Evolutionary conservation across 2,113 vertebrate species (phyloP).

Genomic region (Megatriorchis doriae): DNA sequence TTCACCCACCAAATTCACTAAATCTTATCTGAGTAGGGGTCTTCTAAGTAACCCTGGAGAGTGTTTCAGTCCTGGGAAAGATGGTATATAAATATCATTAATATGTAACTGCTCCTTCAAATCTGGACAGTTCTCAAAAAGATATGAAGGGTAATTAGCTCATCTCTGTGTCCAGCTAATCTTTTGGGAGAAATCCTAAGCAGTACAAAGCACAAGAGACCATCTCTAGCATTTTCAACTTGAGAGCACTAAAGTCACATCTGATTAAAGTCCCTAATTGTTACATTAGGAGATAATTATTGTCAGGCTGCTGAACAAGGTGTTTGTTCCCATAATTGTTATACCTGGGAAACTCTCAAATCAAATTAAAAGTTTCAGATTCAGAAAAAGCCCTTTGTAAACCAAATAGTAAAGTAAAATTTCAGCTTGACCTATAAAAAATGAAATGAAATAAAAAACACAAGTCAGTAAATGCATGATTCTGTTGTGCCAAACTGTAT

Average conservation of each 20-base stretch:
- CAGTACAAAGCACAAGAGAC: background rate
- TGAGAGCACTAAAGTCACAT: conserved; percentile 9
- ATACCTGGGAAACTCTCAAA: conserved; percentile 54
- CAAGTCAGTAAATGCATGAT: conserved; percentile 67
- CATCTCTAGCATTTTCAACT: conserved; percentile 9
- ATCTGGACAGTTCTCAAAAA: background rate
- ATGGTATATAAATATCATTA: background rate
- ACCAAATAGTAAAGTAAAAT: conserved; percentile 62
- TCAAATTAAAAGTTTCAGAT: conserved; percentile 41
- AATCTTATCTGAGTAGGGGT: background rate
- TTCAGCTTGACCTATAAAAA: conserved; percentile 69
- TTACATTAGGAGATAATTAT: conserved; percentile 39
- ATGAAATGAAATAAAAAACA: conserved; percentile 67
- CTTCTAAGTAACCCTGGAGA: background rate
- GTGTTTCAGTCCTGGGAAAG: background rate
- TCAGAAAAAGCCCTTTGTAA: conserved; percentile 70
- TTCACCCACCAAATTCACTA: background rate
- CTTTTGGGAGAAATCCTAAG: background rate
- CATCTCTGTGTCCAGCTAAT: background rate
- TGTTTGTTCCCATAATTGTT: conserved; percentile 49
- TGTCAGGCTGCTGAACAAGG: conserved; percentile 15
- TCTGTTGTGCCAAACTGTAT: conserved; percentile 69
- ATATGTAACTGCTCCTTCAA: background rate
- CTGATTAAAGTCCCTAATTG: conserved; percentile 34
- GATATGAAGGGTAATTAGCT: background rate